Evolutionary conservation across 2,797 vertebrate species (phyloP).

Genomic region (Zalophus californianus): DNA sequence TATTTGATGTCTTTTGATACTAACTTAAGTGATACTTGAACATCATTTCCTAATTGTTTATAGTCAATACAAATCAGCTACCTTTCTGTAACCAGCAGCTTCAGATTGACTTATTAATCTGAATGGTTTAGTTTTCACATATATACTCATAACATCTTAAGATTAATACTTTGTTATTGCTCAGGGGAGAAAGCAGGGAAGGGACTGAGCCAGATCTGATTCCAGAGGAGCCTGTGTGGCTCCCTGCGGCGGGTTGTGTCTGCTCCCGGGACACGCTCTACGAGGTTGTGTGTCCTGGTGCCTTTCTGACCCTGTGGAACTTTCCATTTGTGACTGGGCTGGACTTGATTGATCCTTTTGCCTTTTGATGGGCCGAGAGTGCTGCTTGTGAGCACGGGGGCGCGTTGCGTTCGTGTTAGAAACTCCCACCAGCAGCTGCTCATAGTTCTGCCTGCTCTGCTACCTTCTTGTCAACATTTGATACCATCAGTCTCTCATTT

Average conservation of each 20-base stretch:
- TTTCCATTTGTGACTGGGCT: not conserved
- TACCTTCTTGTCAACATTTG: not conserved
- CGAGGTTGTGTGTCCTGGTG: not conserved
- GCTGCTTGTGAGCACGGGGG: not conserved
- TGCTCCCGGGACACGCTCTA: not conserved
- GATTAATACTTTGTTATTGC: not conserved
- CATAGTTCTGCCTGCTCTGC: not conserved
- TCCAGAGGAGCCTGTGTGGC: no score
- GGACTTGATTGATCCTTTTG: not conserved
- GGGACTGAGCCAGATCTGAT: not conserved
- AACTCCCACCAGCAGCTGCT: not conserved
- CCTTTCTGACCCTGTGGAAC: not conserved
- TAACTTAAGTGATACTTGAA: not conserved
- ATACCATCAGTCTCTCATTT: not conserved
- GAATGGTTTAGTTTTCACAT: not conserved
- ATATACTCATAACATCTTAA: not conserved
- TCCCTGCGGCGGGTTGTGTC: not conserved
- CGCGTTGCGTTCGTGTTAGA: fast-evolving
- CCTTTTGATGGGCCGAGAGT: not conserved
- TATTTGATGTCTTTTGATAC: not conserved
- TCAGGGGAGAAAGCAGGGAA: not conserved
- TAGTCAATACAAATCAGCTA: not conserved
- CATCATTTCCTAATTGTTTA: not conserved
- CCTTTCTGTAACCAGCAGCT: not conserved
- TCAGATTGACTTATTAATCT: not conserved